phyloP scores from a whole-genome alignment of 1,140 invertebrate genomes.

The Drosophila arawakana region DNA sequence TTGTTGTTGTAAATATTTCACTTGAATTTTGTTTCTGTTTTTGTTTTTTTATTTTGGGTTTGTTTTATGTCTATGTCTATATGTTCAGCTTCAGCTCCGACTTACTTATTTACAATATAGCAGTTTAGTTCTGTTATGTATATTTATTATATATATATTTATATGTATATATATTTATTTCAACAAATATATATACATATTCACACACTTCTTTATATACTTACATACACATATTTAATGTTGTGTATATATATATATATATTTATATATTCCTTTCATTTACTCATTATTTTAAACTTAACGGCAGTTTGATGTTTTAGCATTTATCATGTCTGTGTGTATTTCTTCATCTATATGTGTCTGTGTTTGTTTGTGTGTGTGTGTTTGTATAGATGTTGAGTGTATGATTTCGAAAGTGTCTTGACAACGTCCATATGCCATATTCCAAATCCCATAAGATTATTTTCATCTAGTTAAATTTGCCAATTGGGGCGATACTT shows the following conservation, averaged over 20 bases:
- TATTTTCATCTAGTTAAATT: background rate
- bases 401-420: slow-evolving; percentile 29
- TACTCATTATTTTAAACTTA: slow-evolving; percentile 79
- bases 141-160: slow-evolving; percentile 45
- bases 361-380: slow-evolving; percentile 30
- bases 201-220: slow-evolving; percentile 21
- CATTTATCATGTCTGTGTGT: slow-evolving; percentile 59
- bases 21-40: slow-evolving; percentile 37
- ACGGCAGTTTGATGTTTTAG: slow-evolving; percentile 82
- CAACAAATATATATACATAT: slow-evolving; percentile 24
- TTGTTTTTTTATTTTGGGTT: slow-evolving; percentile 40
- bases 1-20: slow-evolving; percentile 61
- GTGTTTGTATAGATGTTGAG: background rate
- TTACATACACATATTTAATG: slow-evolving; percentile 46
- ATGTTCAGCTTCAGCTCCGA: slow-evolving; percentile 75
- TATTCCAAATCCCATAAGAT: background rate
- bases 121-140: slow-evolving; percentile 71
- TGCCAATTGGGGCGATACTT: slow-evolving; percentile 38
- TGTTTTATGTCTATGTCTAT: slow-evolving; percentile 68
- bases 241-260: slow-evolving; percentile 34
- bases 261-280: slow-evolving; percentile 62
- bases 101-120: slow-evolving; percentile 81
- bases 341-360: slow-evolving; percentile 37
- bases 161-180: slow-evolving; percentile 54
- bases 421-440: slow-evolving; percentile 28